These are phyloP conservation scores for Anser cygnoides DNA, from an alignment of 2,113 vertebrate genomes.

Conservation along the genomic window DNA sequence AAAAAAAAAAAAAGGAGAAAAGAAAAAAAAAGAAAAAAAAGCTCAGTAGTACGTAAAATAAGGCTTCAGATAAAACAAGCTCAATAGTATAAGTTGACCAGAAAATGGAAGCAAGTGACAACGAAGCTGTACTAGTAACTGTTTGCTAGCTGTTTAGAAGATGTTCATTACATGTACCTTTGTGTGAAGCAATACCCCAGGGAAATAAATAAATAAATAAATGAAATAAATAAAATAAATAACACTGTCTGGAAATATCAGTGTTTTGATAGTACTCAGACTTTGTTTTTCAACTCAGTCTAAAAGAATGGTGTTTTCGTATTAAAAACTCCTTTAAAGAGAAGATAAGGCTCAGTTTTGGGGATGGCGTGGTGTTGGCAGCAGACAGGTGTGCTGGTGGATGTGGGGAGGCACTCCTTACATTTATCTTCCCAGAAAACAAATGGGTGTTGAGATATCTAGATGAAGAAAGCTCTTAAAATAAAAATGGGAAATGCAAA, in stretches of 20 bases:
- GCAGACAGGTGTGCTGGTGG: not conserved
- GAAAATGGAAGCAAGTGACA: not conserved
- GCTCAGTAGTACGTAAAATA: not conserved
- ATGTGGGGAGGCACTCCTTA: not conserved
- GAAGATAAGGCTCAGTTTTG: not conserved
- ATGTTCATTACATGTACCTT: not conserved
- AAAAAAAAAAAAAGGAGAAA: not conserved
- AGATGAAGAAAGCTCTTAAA: not conserved
- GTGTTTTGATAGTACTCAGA: not conserved
- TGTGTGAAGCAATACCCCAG: not conserved
- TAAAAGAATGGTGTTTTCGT: not conserved
- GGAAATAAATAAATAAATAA: not conserved
- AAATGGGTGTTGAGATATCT: not conserved
- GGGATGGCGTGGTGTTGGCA: not conserved
- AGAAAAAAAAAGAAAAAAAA: not conserved
- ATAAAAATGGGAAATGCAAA: not conserved
- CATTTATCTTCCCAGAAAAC: not conserved
- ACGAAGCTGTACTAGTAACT: not conserved
- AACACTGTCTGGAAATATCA: not conserved
- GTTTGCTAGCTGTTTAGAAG: not conserved
- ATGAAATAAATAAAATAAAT: not conserved
- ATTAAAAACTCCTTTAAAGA: accelerated
- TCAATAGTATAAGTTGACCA: not conserved
- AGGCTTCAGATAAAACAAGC: not conserved
- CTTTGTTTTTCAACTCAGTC: not conserved